Base-by-base conservation (phyloP, 2,797 vertebrate genomes). In the Aulostomus chinensis region DNA sequence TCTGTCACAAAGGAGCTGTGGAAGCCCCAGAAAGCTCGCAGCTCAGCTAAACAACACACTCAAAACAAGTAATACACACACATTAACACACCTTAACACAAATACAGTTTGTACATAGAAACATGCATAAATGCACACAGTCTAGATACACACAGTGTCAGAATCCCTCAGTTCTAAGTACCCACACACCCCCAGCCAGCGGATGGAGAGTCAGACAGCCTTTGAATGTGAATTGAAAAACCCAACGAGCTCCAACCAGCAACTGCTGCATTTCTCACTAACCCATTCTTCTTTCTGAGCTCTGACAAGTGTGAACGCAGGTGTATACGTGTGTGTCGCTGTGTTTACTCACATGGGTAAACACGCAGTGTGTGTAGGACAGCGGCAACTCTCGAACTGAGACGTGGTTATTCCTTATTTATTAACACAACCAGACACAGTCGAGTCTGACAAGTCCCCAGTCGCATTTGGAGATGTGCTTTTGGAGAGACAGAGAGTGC, bases 151-250 rank as follows among this genome's bases (percentile, higher is more conserved):
- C 55, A 32, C 43, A 13, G 41, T 36, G 42, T 31, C 58, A 53
- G 56, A 78, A 56, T 54, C 58, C 37, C 56, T 51, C 39, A 54
- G 53, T 59, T 68, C 35, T 50, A 17, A 64, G 62, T n/a, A 13
- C 43, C 59, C 34, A 72, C 46, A 20, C 63, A n/a, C 77, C 71
- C 79, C 59, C 59, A 74, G 58, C 55, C 59, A 47, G 16, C 28
- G 11, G 58, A 43, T 63, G 70, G 38, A 40, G 3, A 68, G 40
- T 53, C 76, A 76, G 67, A 59, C 76, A 63, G 65, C 52, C 65
- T 84, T 76, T 83, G 76, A 78, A 76, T 47, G 49, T 64, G 68
- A 67, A 79, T 38, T 71, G 54, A 78, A 81, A 33, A 71, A 41
- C 52, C 39, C 39, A 63, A 68, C 64, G 42, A 42, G 37, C 57